A percentile compares a stretch with the other conserved stretches of the same genome.
These are phyloP conservation scores for Phymatocera aterrima DNA, from an alignment of 2,888 invertebrate genomes.

Conservation along the genomic window DNA sequence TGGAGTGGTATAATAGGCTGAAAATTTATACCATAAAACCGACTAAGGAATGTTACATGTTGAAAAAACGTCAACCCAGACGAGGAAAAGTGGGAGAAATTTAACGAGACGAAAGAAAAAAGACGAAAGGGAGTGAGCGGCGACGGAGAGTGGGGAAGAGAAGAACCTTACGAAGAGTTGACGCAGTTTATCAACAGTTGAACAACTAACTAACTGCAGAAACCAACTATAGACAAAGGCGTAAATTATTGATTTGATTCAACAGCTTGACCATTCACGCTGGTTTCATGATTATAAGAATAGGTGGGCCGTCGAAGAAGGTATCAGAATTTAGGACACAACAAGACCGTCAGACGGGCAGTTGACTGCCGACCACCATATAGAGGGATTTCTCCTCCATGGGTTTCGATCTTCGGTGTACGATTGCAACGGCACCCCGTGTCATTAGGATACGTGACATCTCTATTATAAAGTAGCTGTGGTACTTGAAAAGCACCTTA, in stretches of 20 bases:
- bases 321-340: constrained; percentile 36
- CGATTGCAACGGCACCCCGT: constrained; percentile 32
- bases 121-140: background rate
- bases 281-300: constrained; percentile 40
- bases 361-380: constrained; percentile 7
- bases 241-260: constrained; percentile 45
- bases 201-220: constrained; percentile 18
- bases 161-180: background rate
- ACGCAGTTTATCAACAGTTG: constrained; percentile 30
- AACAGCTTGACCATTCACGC: constrained; percentile 27
- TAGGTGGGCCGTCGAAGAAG: background rate
- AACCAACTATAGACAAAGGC: background rate
- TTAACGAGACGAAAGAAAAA: constrained; percentile 17
- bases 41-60: constrained; percentile 30
- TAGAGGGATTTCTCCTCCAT: background rate
- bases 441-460: constrained; percentile 39
- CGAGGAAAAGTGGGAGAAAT: background rate
- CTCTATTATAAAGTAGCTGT: constrained; percentile 47
- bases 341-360: constrained; percentile 1
- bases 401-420: background rate
- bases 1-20: constrained; percentile 29
- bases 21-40: constrained; percentile 26
- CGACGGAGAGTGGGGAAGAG: background rate
- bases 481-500: constrained; percentile 12
- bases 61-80: constrained; percentile 25